Conservation (phyloP, 2,888 invertebrate species). For the Tubulanus polymorphus region DNA sequence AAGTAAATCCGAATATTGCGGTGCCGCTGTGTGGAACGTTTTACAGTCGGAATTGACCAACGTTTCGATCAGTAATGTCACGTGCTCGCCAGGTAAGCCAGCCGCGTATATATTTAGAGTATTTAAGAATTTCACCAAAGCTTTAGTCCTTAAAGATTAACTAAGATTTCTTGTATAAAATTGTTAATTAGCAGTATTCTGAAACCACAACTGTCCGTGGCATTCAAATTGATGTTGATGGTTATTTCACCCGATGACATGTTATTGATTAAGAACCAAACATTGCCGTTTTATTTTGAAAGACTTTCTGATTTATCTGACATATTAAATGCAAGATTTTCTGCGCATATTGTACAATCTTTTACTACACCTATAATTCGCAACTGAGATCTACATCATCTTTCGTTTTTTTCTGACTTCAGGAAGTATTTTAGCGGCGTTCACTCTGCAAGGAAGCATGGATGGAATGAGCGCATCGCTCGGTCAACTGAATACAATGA, state of each 20-base stretch:
- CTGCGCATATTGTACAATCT: too few relatives aligned
- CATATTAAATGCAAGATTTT: too few relatives aligned
- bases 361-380: too few relatives aligned
- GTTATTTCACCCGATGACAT: too few relatives aligned
- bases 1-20: not conserved
- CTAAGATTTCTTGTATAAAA: too few relatives aligned
- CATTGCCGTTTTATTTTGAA: too few relatives aligned
- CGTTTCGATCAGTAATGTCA: not conserved
- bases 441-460: constrained; percentile 21
- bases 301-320: too few relatives aligned
- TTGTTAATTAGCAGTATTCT: too few relatives aligned
- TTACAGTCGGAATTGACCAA: not conserved
- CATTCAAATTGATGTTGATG: too few relatives aligned
- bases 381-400: not conserved
- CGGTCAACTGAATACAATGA: not conserved
- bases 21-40: not conserved
- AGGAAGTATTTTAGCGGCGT: constrained; percentile 29
- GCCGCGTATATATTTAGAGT: not conserved
- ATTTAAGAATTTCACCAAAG: too few relatives aligned
- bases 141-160: too few relatives aligned
- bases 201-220: too few relatives aligned
- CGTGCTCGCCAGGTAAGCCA: not conserved
- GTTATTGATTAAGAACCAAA: not conserved
- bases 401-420: constrained; percentile 9
- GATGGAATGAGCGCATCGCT: constrained; percentile 16